Base-by-base conservation (phyloP, 2,888 invertebrate species). In the Diloba caeruleocephala region DNA sequence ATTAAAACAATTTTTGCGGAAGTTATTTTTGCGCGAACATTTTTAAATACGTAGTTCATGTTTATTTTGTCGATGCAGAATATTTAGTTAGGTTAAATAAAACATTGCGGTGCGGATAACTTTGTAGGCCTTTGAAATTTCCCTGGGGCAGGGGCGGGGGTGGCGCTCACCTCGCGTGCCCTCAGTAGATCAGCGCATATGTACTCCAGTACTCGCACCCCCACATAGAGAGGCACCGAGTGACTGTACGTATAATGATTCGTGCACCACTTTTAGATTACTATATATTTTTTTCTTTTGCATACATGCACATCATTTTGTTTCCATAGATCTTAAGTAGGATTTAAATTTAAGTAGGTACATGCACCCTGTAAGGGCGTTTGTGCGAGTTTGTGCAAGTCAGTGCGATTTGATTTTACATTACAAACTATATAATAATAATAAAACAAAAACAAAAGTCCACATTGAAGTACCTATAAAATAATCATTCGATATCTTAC, bases 61-160 rank as follows among this genome's bases (percentile, higher is more conserved):
- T 26, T 6, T 28, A 14, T 13, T 6, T 25, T 26, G 8, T 13
- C 13, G 25, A 38, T 36, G 25, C 36, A 42, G 12, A 46, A 46
- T 42, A 59, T 55, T 41, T 37, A 26, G 29, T 21, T 12, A 37
- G 25, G 13, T 46, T 46, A 25, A 46, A 55, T 48, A 38, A 70
- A 53, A 50, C 45, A 65, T 53, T 34, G 32, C 26, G 42, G 45
- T 57, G 29, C 31, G 13, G 29, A 51, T 50, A 36, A 33, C 51
- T 48, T 66, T 36, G 61, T 43, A 31, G 49, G 36, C 43, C 21
- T 46, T 46, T 56, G 56, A 45, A 59, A 73, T 64, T 64, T 70
- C 67, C 73, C 71, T 6, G 38, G 45, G 69, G 70, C 25, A 33
- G 36, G 15, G 41, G 70, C 25, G 36, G 36, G 15, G 41, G 44